Base-by-base conservation (phyloP, 2,797 vertebrate species). In the Sciurus vulgaris region DNA sequence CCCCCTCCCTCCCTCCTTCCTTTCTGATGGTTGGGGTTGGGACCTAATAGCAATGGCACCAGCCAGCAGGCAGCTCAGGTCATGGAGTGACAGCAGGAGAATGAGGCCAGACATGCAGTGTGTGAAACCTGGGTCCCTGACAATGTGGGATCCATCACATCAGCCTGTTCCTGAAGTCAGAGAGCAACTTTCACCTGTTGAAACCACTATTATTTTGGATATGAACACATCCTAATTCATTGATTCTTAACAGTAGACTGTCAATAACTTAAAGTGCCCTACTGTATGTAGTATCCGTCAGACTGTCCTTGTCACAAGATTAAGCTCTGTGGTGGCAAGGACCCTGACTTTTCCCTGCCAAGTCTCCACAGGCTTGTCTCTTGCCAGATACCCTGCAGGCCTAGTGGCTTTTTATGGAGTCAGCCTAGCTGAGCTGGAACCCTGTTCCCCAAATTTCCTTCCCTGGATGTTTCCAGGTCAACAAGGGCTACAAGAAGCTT, bases 251-350 rank as follows among this genome's bases (percentile, higher is more conserved):
- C 13, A 10, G 33, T 47, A 59, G 74, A 69, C 17, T 35, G 6
- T 54, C 79, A 83, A 8, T 65, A 82, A 89, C 47, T 67, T 72
- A 72, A 72, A 26, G 20, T 35, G 35, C n/a, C 73, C 65, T 51
- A 28, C 41, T 3, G 2, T 20, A 44, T 3, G 1, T 20, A 44
- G 44, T 49, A 15, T 33, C 0, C 3, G 44, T 63, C 35, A 22
- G 38, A 67, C 49, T 38, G 24, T 38, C 7, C 90, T 94, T 87
- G 81, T 93, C 86, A 10, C 9, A 28, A 70, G 38, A 44, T 24
- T 56, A 61, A 86, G 33, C 70, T 85, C n/a, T 59, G 7, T 17
- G n/a, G 38, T 89, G 77, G 81, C 30, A 73, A 30, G 44, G 73
- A 38, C 63, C 17, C 10, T 73, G 33, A 59, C 56, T 88, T 89